phyloP scores from a whole-genome alignment of 2,113 vertebrate species.

The Thryonomys swinderianus region DNA sequence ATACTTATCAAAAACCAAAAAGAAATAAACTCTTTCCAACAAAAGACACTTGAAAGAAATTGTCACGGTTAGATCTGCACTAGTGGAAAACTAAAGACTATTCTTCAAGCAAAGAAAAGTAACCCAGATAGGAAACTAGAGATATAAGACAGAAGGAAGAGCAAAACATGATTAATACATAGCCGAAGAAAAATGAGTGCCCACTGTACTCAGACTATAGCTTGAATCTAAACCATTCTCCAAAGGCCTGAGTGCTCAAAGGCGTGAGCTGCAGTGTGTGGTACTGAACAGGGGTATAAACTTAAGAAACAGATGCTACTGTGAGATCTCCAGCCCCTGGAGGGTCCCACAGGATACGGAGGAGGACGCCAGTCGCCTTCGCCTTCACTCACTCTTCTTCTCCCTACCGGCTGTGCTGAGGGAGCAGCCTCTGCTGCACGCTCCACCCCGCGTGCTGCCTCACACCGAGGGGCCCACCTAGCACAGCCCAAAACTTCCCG shows the following conservation, averaged over 20 bases:
- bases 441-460: too few species aligned
- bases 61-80: constrained; percentile 6
- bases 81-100: constrained; percentile 18
- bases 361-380: not conserved
- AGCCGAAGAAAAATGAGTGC: not conserved
- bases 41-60: not conserved
- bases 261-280: not conserved
- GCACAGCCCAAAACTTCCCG: too few species aligned
- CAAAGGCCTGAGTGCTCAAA: not conserved
- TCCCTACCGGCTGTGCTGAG: not conserved
- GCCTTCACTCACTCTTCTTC: not conserved
- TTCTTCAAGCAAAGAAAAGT: not conserved
- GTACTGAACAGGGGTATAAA: not conserved
- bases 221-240: not conserved
- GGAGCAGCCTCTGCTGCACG: not conserved
- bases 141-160: not conserved
- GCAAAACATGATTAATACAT: not conserved
- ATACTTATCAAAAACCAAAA: not conserved
- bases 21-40: not conserved
- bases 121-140: not conserved
- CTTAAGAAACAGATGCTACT: not conserved
- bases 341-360: not conserved
- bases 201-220: not conserved
- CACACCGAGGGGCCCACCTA: not conserved
- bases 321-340: not conserved